Base-by-base conservation (phyloP, 2,888 invertebrate species). In the Ormyrus rosae region DNA sequence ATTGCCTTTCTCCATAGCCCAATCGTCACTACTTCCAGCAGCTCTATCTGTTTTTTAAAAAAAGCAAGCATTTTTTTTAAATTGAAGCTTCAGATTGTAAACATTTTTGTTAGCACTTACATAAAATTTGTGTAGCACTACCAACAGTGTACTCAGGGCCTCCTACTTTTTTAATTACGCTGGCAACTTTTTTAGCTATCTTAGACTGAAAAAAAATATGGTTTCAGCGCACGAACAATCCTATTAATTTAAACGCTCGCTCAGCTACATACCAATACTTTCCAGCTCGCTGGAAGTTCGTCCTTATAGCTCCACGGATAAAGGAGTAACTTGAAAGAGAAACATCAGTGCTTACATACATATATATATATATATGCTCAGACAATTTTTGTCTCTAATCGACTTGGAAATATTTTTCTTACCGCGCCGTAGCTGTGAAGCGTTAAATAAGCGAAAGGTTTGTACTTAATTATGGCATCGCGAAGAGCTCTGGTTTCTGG, bases 351-450 rank as follows among this genome's bases (percentile, higher is more conserved):
- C 4, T 34, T 34, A 34, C 34, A 34, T 34, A 19, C 2, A 19
- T 19, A 34, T 34, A 34, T 34, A 19, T 19, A 19, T 19, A 19
- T 19, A 34, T 34, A 34, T 34, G 34, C 34, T 34, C 34, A 34
- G 34, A 34, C 4, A 34, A 34, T 34, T 34, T 34, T 34, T 34
- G 34, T 34, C 34, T 34, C 34, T 34, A 34, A 34, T 4, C 34
- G 34, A 34, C 34, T 34, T 34, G 34, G 34, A 34, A 65, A n/a
- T 8, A 65, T 65, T 2, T n/a, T 64, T 80, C 84, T 83, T 73
- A 86, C 86, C 82, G 93, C 92, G 8, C 96, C 96, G 85, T 92
- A 96, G 48, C 95, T 94, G 87, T 96, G 96, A 82, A 96, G 91
- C 0, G 94, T 94, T 9, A 96, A 86, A 87, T 95, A 96, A 79